Evolutionary conservation across 2,888 invertebrate species (phyloP), one percentile per base, ranked within the genome.

Genomic region (Tromatobia lineatoria): DNA sequence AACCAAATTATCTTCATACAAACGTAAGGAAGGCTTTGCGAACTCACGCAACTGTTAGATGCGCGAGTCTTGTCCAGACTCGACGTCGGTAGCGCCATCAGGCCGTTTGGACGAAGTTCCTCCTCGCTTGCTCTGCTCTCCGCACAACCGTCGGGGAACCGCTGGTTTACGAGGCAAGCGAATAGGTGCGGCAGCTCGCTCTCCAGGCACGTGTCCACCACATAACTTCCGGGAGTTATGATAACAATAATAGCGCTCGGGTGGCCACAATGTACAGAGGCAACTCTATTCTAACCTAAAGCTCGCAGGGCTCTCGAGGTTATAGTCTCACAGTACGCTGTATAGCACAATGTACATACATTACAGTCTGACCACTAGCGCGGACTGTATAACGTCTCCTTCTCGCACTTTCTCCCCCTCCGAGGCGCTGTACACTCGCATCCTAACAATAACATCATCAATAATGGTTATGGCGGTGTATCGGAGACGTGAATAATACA

Each of bases 161-260:
- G 8, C 15, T 25, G 57, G 64, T 64, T 64, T 64, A 64, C n/a
- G 70, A 64, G 42, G 61, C 45, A 38, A 64, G 73, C 59, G 61
- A 74, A 73, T 45, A 25, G 71, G 18, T n/a, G 70, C 47, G 29
- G 57, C 45, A 45, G 34, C 18, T 20, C 18, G 42, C 73, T 74
- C 69, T 42, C 34, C 23, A 42, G 66, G 47, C 82, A 76, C 81
- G 78, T 83, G 76, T 83, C 73, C 76, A 57, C 45, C 38, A 25
- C 86, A 85, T 85, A 85, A 86, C 86, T 86, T 85, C 82, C 83
- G 75, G 67, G 82, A 86, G 80, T 85, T 85, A 85, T 85, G 80
- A 85, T 85, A 86, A 86, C 83, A 85, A 85, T 83, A 82, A 85
- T 83, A 82, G 69, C 54, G 52, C 52, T 20, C 23, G 25, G 38